Evolutionary conservation across 2,888 invertebrate genomes (phyloP), one percentile per base, ranked within the genome.

Genomic region (Apomyelois bistriatella): DNA sequence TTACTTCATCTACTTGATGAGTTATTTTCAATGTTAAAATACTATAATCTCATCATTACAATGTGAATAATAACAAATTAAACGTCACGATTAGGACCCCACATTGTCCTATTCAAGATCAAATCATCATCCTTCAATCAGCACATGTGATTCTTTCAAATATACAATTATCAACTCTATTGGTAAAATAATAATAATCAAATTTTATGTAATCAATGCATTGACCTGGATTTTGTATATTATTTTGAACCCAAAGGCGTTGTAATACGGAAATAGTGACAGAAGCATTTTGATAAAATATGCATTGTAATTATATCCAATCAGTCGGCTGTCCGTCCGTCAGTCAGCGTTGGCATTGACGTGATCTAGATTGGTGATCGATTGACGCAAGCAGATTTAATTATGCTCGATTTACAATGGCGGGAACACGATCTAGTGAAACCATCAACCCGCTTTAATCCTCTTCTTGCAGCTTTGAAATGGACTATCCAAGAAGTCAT

Each of bases 301-400:
- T 87, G 89, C 85, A 80, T 75, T 70, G 87, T 88, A 89, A 88
- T 88, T 86, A 87, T 82, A 80, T 80, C 78, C 85, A 85, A 87
- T 85, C 83, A 83, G 76, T 73, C 73, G 59, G 75, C 80, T 77
- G 85, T 82, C 85, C 67, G 80, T 85, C 85, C 66, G 76, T 79
- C 78, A 66, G 82, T 86, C 87, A 85, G 79, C 85, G 59, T 61
- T 72, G 75, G 65, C 70, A 68, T 64, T 72, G 75, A 72, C 62
- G 65, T 62, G 72, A 79, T 78, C 79, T 74, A 68, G 76, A 76
- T 74, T 76, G 66, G 60, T 69, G 72, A 76, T 78, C 73, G 66
- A 73, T 68, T 64, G 76, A 46, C 46, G 46, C 28, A 12, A 28
- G 42, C 17, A 41, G 42, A 43, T 30, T 16, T 41, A 16, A 3